Conservation (phyloP, 2,797 vertebrate species). For the Okamejei kenojei region DNA sequence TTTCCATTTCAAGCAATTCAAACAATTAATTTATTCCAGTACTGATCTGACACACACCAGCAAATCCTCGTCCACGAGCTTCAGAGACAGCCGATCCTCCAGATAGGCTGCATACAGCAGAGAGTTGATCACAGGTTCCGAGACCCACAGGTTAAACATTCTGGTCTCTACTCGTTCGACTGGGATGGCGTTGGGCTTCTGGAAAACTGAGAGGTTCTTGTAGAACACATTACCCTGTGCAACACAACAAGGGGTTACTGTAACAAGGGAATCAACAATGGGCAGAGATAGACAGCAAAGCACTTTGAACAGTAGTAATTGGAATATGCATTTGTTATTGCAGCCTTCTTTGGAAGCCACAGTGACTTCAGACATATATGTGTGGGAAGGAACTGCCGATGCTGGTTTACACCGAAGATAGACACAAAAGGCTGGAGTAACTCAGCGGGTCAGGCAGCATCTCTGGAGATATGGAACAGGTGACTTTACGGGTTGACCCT, state of each 20-base stretch:
- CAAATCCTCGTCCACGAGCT: conserved; percentile 44
- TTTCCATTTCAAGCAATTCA: too few relatives aligned
- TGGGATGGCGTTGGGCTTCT: conserved; percentile 58
- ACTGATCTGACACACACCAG: not conserved
- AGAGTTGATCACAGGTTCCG: conserved; percentile 62
- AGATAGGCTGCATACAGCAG: conserved; percentile 62
- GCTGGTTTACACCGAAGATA: too few relatives aligned
- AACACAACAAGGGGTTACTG: not conserved
- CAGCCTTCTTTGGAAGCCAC: not conserved
- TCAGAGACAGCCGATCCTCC: conserved; percentile 59
- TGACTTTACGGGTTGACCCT: too few relatives aligned
- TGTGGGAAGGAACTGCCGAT: too few relatives aligned
- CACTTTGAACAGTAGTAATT: not conserved
- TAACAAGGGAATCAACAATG: too few relatives aligned
- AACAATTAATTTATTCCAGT: not conserved
- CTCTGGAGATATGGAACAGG: too few relatives aligned
- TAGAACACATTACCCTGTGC: conserved; percentile 63
- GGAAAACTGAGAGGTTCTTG: conserved; percentile 52
- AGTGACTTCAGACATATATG: not conserved
- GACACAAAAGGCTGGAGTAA: too few relatives aligned
- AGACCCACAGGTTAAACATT: conserved; percentile 84
- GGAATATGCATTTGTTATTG: too few relatives aligned
- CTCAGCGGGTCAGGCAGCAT: too few relatives aligned
- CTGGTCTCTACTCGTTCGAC: conserved; percentile 59
- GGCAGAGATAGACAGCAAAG: not conserved